A percentile compares a stretch with the other conserved stretches of the same genome.
phyloP scores from a whole-genome alignment of 2,888 invertebrate genomes.

The Athripsodes cinereus region DNA sequence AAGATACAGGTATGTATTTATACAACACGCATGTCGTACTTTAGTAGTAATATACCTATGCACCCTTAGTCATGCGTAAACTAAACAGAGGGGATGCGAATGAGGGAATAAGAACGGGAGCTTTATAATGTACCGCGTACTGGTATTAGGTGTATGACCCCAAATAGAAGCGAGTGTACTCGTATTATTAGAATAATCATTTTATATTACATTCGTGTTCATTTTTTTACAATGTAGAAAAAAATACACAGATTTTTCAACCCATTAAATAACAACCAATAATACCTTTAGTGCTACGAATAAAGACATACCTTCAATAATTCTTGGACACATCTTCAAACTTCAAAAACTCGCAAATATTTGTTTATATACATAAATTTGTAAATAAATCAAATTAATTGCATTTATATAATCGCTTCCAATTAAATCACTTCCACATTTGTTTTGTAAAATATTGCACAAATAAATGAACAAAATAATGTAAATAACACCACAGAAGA shows the following conservation, averaged over 20 bases:
- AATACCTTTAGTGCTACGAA: no score
- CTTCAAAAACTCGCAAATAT: not conserved
- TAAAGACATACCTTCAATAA: not conserved
- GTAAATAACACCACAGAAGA: slow-evolving; percentile 48
- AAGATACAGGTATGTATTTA: not conserved
- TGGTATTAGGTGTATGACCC: slow-evolving; percentile 45
- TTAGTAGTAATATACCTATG: slow-evolving; percentile 33
- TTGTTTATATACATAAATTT: no score
- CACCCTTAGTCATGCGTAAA: slow-evolving; percentile 53
- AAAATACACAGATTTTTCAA: no score
- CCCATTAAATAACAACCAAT: no score
- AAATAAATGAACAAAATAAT: slow-evolving; percentile 28
- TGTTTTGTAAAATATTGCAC: no score
- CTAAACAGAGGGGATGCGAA: slow-evolving; percentile 50
- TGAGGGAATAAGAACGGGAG: slow-evolving; percentile 42
- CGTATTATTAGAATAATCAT: not conserved
- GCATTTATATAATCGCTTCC: not conserved
- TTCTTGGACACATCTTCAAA: not conserved
- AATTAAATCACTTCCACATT: no score
- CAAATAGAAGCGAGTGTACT: no score
- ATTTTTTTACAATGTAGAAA: no score
- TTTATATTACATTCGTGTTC: no score
- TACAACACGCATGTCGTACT: slow-evolving; percentile 38
- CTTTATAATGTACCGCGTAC: not conserved
- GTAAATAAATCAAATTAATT: no score